Evolutionary conservation across 2,113 vertebrate species (phyloP).

Genomic region (Plectropomus leopardus): DNA sequence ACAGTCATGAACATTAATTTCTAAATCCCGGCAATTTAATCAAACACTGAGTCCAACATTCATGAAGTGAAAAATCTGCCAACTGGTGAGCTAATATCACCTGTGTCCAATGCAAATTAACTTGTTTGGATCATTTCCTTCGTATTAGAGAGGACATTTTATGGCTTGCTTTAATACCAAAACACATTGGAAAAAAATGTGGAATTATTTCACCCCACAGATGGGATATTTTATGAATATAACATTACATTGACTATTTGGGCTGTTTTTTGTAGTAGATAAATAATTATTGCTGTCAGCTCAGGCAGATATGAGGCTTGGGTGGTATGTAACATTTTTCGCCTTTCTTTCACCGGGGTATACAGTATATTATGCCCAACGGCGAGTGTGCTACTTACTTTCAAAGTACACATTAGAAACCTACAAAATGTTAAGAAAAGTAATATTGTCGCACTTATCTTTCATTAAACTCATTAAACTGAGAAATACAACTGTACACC

Average conservation of each 20-base stretch:
- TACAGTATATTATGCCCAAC: too few species aligned
- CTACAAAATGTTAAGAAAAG: too few species aligned
- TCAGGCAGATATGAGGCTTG: too few species aligned
- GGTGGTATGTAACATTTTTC: too few species aligned
- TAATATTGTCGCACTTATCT: too few species aligned
- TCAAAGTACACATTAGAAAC: too few species aligned
- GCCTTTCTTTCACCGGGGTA: too few species aligned
- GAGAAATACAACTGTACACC: too few species aligned
- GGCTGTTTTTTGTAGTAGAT: background rate
- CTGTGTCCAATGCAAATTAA: constrained; percentile 41
- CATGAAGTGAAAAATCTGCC: constrained; percentile 21
- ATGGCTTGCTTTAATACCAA: constrained; percentile 2
- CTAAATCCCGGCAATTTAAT: constrained; percentile 31
- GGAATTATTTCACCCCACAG: constrained; percentile 20
- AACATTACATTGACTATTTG: background rate
- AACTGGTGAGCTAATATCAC: constrained; percentile 51
- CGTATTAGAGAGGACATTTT: constrained; percentile 6
- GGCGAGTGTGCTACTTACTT: too few species aligned
- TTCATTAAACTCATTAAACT: too few species aligned
- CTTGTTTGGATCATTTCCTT: constrained; percentile 26
- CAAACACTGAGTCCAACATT: constrained; percentile 18
- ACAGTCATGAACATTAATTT: constrained; percentile 37
- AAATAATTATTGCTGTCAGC: constrained; percentile 22
- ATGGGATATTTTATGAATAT: constrained; percentile 15
- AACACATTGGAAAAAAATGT: constrained; percentile 38